phyloP scores from a whole-genome alignment of 2,797 vertebrate species.

The Acanthopagrus latus region DNA sequence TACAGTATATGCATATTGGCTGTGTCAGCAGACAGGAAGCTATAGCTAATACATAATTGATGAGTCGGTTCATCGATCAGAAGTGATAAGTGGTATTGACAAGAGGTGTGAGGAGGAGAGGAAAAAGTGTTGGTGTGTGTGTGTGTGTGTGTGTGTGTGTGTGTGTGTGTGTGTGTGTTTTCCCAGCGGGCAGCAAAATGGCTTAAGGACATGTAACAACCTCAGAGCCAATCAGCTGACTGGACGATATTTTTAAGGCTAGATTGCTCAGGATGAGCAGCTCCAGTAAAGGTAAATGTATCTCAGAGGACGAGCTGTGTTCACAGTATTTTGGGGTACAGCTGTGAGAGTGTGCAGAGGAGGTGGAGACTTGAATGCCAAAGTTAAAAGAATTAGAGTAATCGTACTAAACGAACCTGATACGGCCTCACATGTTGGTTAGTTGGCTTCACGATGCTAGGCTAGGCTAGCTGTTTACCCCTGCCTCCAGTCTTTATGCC shows the following conservation, averaged over 20 bases:
- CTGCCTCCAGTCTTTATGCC: neutral
- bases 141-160: slow-evolving; percentile 41
- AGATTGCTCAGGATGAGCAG: slow-evolving; percentile 16
- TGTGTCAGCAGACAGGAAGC: slow-evolving; percentile 77
- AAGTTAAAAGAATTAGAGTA: no score
- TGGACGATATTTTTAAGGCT: neutral
- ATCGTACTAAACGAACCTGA: neutral
- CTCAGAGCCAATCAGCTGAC: slow-evolving; percentile 48
- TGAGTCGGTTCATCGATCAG: slow-evolving; percentile 75
- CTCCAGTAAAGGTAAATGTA: neutral
- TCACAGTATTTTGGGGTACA: neutral
- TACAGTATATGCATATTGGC: slow-evolving; percentile 32
- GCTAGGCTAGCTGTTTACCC: neutral
- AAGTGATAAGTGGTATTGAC: slow-evolving; percentile 82
- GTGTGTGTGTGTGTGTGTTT: slow-evolving; percentile 44
- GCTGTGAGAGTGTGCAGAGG: no score
- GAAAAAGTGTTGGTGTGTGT: slow-evolving; percentile 59
- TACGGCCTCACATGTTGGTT: no score
- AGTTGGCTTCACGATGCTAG: no score
- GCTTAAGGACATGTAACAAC: slow-evolving; percentile 49
- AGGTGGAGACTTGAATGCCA: no score
- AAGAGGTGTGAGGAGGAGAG: slow-evolving; percentile 69
- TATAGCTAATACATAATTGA: slow-evolving; percentile 75
- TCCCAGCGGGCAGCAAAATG: slow-evolving; percentile 54
- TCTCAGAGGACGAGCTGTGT: slow-evolving; percentile 4